A percentile compares a stretch with the other conserved stretches of the same genome.
Evolutionary conservation across 2,888 invertebrate species (phyloP).

Genomic region (Nymphalis c-album): DNA sequence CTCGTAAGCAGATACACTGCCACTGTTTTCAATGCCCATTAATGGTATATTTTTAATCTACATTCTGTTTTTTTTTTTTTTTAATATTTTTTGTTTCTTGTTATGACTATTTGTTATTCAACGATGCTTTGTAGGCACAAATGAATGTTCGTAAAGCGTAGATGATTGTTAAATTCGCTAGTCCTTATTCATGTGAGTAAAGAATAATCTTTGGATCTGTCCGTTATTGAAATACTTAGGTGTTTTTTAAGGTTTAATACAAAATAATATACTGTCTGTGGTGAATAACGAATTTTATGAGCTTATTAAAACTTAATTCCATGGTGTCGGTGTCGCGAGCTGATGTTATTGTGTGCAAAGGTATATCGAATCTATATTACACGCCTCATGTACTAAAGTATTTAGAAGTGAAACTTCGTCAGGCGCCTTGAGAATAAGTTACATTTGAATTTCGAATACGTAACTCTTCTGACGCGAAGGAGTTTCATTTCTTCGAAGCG

Average conservation of each 20-base stretch:
- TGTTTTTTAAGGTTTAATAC: constrained; percentile 67
- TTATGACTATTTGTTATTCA: constrained; percentile 62
- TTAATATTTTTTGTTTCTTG: constrained; percentile 69
- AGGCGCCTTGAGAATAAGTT: too few species aligned
- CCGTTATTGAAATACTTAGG: constrained; percentile 60
- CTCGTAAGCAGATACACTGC: constrained; percentile 54
- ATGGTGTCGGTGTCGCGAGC: constrained; percentile 61
- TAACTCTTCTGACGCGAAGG: too few species aligned
- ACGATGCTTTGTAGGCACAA: constrained; percentile 66
- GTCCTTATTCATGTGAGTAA: constrained; percentile 59
- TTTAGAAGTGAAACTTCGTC: too few species aligned
- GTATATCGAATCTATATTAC: constrained; percentile 55
- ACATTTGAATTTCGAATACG: too few species aligned
- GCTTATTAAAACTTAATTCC: constrained; percentile 78
- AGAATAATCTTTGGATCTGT: constrained; percentile 72
- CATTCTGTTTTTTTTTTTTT: constrained; percentile 56
- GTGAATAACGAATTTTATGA: constrained; percentile 80
- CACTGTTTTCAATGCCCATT: constrained; percentile 47
- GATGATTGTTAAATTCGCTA: constrained; percentile 63
- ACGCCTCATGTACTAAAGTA: constrained; percentile 47
- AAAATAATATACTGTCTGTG: constrained; percentile 73
- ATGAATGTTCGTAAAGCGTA: constrained; percentile 50
- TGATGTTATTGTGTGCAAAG: constrained; percentile 51
- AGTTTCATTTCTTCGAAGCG: too few species aligned
- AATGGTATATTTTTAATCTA: constrained; percentile 47